phyloP scores from a whole-genome alignment of 2,888 invertebrate genomes.

The Pherbina coryleti region DNA sequence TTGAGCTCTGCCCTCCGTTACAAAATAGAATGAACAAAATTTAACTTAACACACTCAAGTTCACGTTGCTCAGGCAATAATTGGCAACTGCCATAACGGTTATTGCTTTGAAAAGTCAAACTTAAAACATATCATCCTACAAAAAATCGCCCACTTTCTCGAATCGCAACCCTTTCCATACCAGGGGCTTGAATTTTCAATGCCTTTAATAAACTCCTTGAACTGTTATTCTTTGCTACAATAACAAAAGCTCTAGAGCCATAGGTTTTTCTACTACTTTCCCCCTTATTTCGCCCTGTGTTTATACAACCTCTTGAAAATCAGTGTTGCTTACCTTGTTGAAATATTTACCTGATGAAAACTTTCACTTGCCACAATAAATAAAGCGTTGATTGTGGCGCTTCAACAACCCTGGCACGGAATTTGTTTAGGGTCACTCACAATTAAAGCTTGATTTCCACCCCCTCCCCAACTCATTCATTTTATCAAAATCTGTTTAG shows the following conservation, averaged over 20 bases:
- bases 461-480: not conserved
- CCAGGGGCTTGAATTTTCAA: not conserved
- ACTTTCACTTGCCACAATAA: constrained; percentile 27
- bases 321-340: not conserved
- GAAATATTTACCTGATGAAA: not conserved
- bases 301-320: not conserved
- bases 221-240: not conserved
- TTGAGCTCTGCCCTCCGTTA: too few species aligned
- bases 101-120: too few species aligned
- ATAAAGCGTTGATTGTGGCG: constrained; percentile 3
- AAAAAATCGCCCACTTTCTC: too few species aligned
- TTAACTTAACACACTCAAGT: too few species aligned
- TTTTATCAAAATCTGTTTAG: not conserved
- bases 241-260: too few species aligned
- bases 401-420: not conserved
- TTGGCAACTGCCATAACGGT: too few species aligned
- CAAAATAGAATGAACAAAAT: too few species aligned
- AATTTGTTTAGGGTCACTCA: not conserved
- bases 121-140: too few species aligned
- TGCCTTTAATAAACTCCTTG: not conserved
- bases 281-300: not conserved
- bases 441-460: not conserved
- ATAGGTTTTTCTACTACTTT: not conserved
- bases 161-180: not conserved
- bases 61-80: too few species aligned